Evolutionary conservation across 2,888 invertebrate genomes (phyloP), one percentile per base, ranked within the genome.

Genomic region (Drosophila trichaetosa): DNA sequence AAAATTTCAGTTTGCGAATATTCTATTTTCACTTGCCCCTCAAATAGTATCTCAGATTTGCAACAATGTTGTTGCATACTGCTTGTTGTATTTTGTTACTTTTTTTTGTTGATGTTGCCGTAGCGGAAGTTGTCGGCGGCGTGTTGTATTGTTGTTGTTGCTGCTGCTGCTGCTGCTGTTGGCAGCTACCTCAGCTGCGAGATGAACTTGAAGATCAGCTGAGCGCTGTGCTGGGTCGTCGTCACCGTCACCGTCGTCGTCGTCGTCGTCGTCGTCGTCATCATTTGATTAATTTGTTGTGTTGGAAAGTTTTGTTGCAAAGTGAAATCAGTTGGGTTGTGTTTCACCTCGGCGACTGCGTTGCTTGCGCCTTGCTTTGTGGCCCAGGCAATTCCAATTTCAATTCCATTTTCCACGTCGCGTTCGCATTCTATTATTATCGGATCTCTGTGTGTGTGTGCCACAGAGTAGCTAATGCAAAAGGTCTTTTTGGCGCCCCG

Each of bases 171-270:
- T 70, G 51, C 38, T 65, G 59, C 42, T 48, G 52, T 63, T 58
- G 58, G 40, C 78, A 71, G 64, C 46, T 67, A 58, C 56, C 68
- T 57, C 58, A 54, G 69, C 57, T 42, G 61, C 42, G 60, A 82
- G 79, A 89, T 87, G 84, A 89, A 87, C 86, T 84, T 89, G 90
- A 79, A 87, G 87, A 83, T 77, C 87, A 76, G 74, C 82, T 71
- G 73, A 62, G 80, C 64, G 62, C 54, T 42, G 67, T 58, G 61
- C 53, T 65, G 62, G 63, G 42, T 67, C 76, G 69, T 69, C 76
- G 58, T 68, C 69, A 42, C 54, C 42, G 48, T 65, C 27, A 27
- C 27, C 27, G 27, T 27, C 86, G 72, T 70, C 61, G 0, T 36
- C 60, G 10, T 38, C 34, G 16, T 27, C 40, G 16, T 31, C 16